A percentile compares a stretch with the other conserved stretches of the same genome.
These are phyloP conservation scores for Phoxinus phoxinus DNA, from an alignment of 2,113 vertebrate species.

Conservation along the genomic window DNA sequence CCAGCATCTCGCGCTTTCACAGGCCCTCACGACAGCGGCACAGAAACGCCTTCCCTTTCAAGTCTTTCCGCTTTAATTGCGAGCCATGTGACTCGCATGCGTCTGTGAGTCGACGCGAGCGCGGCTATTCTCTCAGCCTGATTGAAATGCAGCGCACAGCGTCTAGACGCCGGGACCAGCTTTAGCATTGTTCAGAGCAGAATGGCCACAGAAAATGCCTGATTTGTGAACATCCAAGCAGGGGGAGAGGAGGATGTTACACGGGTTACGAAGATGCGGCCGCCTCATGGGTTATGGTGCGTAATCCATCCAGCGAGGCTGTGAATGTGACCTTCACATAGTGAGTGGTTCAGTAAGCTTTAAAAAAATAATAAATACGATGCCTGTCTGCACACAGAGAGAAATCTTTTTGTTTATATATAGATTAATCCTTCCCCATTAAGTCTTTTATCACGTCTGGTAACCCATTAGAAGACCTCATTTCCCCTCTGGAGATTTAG, in stretches of 20 bases:
- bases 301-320: neutral
- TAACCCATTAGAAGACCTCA: constrained; percentile 6
- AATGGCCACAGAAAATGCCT: constrained; percentile 38
- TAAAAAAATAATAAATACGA: neutral
- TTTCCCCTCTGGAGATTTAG: constrained; percentile 24
- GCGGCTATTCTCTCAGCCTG: constrained; percentile 45
- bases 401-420: neutral
- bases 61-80: constrained; percentile 53
- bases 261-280: neutral
- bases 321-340: constrained; percentile 15
- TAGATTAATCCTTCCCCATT: neutral
- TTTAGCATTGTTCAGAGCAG: constrained; percentile 45
- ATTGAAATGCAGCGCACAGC: constrained; percentile 58
- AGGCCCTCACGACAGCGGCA: constrained; percentile 28
- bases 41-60: constrained; percentile 50
- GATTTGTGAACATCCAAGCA: constrained; percentile 20
- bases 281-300: neutral
- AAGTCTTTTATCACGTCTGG: constrained; percentile 22
- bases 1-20: constrained; percentile 37
- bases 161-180: constrained; percentile 46
- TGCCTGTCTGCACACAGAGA: neutral
- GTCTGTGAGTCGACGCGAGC: constrained; percentile 36
- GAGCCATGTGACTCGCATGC: constrained; percentile 46
- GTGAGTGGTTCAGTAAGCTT: neutral
- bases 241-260: constrained; percentile 26